Base-by-base conservation (phyloP, 1,140 invertebrate genomes). In the Goniozus legneri region DNA sequence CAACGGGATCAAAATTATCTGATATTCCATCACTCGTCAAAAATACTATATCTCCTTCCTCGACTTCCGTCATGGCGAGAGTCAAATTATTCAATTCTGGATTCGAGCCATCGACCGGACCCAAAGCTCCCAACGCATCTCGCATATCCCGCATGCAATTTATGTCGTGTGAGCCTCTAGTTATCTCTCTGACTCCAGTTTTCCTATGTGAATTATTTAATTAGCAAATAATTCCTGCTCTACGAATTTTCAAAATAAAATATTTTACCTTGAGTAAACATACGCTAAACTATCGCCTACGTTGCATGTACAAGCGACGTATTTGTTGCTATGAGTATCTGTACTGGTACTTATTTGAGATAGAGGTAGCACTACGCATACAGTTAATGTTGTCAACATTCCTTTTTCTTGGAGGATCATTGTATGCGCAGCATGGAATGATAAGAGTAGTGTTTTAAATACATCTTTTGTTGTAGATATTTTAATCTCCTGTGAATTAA, bases 1-100 rank as follows among this genome's bases (percentile, higher is more conserved):
- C 92, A 32, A 95, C 92, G 2, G 92, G 93, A 77, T 95, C 92
- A 70, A 95, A 93, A 67, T 95, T 95, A 64, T 95, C 92, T 8
- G 89, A 92, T 19, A 95, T 84, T n/a, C 92, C 92, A 68, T 95
- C 92, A 13, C 88, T 91, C 1, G 91, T 92, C 10, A 96, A 78
- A 66, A 94, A 92, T 22, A 96, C 87, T 53, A 95, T 85, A 68
- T 95, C 93, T 8, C 88, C 90, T 27, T 80, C 70, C 39, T 92
- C 87, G 15, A 91, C 80, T 50, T 91, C 84, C 1, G 89, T 95
- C 80, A 96, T 83, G 0, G 91, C 90, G 55, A 92, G 87, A 0
- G 92, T 95, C 10, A 96, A 77, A 74, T 95, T 95, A 58, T 89
- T 90, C 21, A 95, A 74, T 77, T 96, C 92, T 1, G 92, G 92